phyloP scores from a whole-genome alignment of 2,888 invertebrate species.

The Trisateles emortualis region DNA sequence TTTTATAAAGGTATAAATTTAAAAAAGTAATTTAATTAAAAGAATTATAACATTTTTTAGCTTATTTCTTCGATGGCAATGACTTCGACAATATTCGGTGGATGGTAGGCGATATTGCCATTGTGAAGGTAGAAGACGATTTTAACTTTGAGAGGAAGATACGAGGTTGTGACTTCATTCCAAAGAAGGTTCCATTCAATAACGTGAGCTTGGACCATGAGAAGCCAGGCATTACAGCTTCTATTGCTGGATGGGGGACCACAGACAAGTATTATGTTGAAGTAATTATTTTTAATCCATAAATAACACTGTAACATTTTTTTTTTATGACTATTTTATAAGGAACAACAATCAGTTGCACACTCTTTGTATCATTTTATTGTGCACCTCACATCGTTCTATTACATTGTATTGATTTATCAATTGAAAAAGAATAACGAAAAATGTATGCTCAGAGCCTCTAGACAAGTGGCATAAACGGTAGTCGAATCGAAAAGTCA shows the following conservation, averaged over 20 bases:
- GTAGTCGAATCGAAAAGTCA: too few relatives aligned
- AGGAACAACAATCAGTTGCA: too few relatives aligned
- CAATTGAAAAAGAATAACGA: too few relatives aligned
- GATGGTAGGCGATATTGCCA: conserved; percentile 77
- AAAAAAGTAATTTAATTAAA: too few relatives aligned
- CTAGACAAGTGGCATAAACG: too few relatives aligned
- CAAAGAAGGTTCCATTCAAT: conserved; percentile 66
- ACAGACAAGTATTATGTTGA: conserved; percentile 58
- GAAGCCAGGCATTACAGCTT: conserved; percentile 51
- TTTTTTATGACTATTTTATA: neutral
- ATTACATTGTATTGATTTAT: too few relatives aligned
- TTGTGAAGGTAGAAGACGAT: conserved; percentile 72
- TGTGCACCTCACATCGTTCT: too few relatives aligned
- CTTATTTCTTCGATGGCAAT: conserved; percentile 70
- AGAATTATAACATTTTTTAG: conserved; percentile 45
- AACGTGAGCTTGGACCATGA: conserved; percentile 60
- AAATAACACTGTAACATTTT: neutral
- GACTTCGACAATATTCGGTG: conserved; percentile 75
- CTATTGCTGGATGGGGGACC: conserved; percentile 76
- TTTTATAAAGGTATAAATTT: too few relatives aligned
- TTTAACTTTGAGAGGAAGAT: conserved; percentile 71
- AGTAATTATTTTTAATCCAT: conserved; percentile 58
- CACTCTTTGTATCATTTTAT: too few relatives aligned
- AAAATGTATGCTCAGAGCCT: too few relatives aligned
- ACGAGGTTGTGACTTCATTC: conserved; percentile 72